Conservation (phyloP, 2,113 vertebrate genomes). For the Austrofundulus limnaeus region DNA sequence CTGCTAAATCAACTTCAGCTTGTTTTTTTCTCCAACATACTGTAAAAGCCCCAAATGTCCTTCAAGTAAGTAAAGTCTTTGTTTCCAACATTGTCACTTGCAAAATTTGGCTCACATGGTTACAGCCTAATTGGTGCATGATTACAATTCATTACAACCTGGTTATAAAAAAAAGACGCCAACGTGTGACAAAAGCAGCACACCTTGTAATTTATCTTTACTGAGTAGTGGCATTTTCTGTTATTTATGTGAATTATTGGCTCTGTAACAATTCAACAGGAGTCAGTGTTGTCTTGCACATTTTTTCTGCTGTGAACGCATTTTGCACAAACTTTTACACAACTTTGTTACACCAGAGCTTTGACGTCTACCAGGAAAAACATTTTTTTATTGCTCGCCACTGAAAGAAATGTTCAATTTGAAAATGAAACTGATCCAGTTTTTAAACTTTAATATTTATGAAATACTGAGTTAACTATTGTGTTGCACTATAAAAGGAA, state of each 20-base stretch:
- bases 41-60: background rate
- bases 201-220: background rate
- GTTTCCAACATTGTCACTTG: background rate
- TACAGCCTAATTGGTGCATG: conserved; percentile 24
- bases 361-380: too few species aligned
- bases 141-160: background rate
- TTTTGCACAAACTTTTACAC: background rate
- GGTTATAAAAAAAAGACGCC: conserved; percentile 7
- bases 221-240: background rate
- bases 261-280: background rate
- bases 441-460: too few species aligned
- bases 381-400: too few species aligned
- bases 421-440: too few species aligned
- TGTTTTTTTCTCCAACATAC: background rate
- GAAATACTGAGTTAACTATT: too few species aligned
- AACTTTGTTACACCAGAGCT: background rate
- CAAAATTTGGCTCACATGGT: conserved; percentile 5
- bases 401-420: too few species aligned
- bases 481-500: too few species aligned
- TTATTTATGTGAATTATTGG: background rate
- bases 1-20: background rate
- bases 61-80: background rate
- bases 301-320: background rate
- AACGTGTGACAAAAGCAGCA: background rate
- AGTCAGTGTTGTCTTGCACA: background rate